Evolutionary conservation across 1,140 invertebrate genomes (phyloP).

Genomic region (Centruroides vittatus): DNA sequence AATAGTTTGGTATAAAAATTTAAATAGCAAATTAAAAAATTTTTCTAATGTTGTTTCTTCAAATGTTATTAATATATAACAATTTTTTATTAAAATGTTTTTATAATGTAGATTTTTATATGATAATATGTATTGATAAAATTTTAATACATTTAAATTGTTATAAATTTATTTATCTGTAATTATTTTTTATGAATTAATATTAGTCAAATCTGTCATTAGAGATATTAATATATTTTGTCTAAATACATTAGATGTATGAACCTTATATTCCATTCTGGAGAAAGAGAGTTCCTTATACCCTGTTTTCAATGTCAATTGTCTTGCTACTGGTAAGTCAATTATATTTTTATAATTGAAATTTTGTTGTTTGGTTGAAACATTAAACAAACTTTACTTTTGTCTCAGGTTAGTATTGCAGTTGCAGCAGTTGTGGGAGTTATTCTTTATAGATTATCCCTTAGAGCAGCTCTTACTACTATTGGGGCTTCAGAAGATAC

Average conservation of each 20-base stretch:
- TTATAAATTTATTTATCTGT: too few species aligned
- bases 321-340: slow-evolving; percentile 52
- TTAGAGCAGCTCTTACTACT: slow-evolving; percentile 47
- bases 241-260: slow-evolving; percentile 42
- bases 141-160: too few species aligned
- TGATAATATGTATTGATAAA: too few species aligned
- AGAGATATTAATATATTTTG: slow-evolving; percentile 25
- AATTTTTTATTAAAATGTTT: too few species aligned
- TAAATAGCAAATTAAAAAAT: too few species aligned
- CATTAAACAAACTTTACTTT: too few species aligned
- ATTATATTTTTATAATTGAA: slow-evolving; percentile 13
- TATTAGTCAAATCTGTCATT: too few species aligned
- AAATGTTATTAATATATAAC: too few species aligned
- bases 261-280: slow-evolving; percentile 79
- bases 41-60: too few species aligned
- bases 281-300: slow-evolving; percentile 66
- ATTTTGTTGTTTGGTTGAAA: background rate
- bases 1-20: too few species aligned
- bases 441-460: slow-evolving; percentile 79
- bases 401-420: slow-evolving; percentile 49
- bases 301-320: slow-evolving; percentile 66
- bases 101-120: too few species aligned
- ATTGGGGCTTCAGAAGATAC: slow-evolving; percentile 24
- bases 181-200: too few species aligned
- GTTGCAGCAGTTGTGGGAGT: slow-evolving; percentile 76